These are phyloP conservation scores for Megastigmus dorsalis DNA, from an alignment of 2,888 invertebrate genomes.

Conservation along the genomic window DNA sequence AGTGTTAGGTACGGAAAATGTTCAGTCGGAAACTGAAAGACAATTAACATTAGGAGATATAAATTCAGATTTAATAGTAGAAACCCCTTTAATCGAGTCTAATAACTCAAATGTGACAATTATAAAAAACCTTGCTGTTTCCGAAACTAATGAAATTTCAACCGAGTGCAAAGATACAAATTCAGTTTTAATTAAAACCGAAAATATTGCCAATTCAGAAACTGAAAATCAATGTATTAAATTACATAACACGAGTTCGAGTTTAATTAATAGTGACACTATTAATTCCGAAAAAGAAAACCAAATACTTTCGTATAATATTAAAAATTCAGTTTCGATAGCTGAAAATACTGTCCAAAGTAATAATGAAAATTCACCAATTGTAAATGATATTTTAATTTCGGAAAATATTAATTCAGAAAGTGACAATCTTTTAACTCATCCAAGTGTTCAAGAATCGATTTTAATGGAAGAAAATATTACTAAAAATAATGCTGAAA, in stretches of 20 bases:
- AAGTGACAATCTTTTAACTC: background rate
- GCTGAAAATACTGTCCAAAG: background rate
- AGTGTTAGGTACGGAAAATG: background rate
- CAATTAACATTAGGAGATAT: background rate
- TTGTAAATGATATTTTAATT: background rate
- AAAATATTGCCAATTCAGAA: background rate
- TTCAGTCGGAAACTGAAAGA: background rate
- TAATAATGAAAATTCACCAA: background rate
- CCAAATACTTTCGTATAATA: background rate
- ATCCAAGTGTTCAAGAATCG: background rate
- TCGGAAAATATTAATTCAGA: background rate
- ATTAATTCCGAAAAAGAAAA: background rate
- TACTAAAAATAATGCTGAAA: no score
- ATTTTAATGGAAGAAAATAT: conserved; percentile 12
- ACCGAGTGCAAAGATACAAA: background rate
- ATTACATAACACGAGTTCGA: background rate
- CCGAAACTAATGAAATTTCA: no score
- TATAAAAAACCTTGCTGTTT: no score
- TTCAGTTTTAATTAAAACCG: background rate
- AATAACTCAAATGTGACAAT: no score
- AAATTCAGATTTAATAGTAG: background rate
- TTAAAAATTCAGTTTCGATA: background rate
- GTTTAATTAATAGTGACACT: background rate
- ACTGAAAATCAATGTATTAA: background rate
- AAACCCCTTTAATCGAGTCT: no score